Evolutionary conservation across 2,113 vertebrate species (phyloP), one percentile per base, ranked within the genome.

Genomic region (Chloebia gouldiae): DNA sequence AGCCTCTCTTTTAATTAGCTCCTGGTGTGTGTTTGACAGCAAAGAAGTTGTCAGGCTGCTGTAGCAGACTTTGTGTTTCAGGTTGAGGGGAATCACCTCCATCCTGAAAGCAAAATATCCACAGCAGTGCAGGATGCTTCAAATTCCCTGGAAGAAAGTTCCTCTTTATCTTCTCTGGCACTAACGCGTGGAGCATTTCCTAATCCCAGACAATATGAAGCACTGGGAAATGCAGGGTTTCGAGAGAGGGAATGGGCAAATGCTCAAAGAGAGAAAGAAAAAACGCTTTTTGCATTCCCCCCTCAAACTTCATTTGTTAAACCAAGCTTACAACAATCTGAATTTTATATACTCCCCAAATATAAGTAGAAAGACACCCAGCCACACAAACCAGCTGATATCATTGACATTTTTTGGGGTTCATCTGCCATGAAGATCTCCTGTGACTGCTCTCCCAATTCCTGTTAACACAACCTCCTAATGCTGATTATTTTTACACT

Each of bases 391-490:
- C 15, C 73, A 84, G 30, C 23, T 72, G 79, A 73, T 57, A 68
- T 40, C 82, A 39, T 0, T 92, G 64, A 44, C n/a, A 23, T 76
- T 91, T 93, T n/a, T n/a, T 10, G 39, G 88, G 79, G 57, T n/a
- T 87, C 75, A 71, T 73, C 86, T 96, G 77, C 79, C 95, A 93
- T 21, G 80, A 86, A 64, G 61, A 40, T 82, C 76, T 81, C 79
- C 92, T 44, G 87, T 76, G 61, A 47, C 28, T 59, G 9, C 79
- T 54, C 39, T 42, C 86, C 82, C 90, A 35, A 92, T 53, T 91
- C 45, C 95, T 86, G 37, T 56, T 65, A 78, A 22, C 73, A 50
- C 28, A 75, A 54, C 57, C 61, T 65, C 85, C 83, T 66, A 35
- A 59, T 5, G 57, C 85, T 84, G 84, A 68, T 87, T 54, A n/a